These are phyloP conservation scores for Rhyzopertha dominica DNA, from an alignment of 1,140 invertebrate genomes.

Conservation along the genomic window DNA sequence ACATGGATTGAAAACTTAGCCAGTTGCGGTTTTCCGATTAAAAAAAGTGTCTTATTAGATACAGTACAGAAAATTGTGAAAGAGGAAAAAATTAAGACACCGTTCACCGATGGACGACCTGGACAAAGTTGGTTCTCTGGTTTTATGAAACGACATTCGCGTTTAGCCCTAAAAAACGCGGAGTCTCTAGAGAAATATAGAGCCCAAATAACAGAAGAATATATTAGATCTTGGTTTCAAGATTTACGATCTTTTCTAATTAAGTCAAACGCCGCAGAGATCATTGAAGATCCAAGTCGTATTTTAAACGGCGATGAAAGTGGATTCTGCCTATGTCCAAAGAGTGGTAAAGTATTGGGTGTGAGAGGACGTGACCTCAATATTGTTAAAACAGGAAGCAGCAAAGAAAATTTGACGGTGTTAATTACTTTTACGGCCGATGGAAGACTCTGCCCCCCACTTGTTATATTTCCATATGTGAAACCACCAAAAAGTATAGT, in stretches of 20 bases:
- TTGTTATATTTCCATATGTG: conserved; percentile 29
- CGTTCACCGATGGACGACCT: conserved; percentile 18
- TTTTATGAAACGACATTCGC: no score
- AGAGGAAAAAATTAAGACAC: conserved; percentile 16
- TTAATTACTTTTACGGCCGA: conserved; percentile 1
- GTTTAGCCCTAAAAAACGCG: conserved; percentile 6
- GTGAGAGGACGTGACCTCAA: conserved; percentile 33
- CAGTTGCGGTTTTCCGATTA: no score
- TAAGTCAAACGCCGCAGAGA: no score
- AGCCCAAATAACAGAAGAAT: conserved; percentile 1
- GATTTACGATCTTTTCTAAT: conserved; percentile 5
- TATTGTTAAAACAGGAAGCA: conserved; percentile 23
- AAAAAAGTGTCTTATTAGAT: no score
- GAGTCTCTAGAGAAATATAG: not conserved
- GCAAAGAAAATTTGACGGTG: conserved; percentile 27
- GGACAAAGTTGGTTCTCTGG: conserved; percentile 16
- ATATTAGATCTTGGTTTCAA: conserved; percentile 1
- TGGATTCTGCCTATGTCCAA: conserved; percentile 24
- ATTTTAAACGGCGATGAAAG: conserved; percentile 31
- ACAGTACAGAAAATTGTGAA: no score
- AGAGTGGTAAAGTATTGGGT: conserved; percentile 22
- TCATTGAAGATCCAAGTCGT: conserved; percentile 13
- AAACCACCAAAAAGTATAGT: conserved; percentile 20
- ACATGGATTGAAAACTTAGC: no score
- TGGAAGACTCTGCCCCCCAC: not conserved